Conservation (phyloP, 1,140 invertebrate genomes). For the Alviniconcha marisindica region DNA sequence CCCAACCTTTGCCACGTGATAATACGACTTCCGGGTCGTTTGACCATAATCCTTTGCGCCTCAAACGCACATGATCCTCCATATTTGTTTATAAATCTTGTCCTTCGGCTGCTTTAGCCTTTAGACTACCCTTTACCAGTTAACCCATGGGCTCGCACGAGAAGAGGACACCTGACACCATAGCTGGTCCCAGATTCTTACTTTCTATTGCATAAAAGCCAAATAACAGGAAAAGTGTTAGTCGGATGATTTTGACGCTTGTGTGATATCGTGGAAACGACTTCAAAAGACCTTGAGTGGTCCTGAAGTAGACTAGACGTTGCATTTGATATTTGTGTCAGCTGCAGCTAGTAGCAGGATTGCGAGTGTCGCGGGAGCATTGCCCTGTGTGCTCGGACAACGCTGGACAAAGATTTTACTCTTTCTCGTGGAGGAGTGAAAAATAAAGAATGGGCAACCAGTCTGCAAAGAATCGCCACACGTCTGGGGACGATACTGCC, state of each 20-base stretch:
- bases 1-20: slow-evolving; percentile 18
- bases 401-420: neutral
- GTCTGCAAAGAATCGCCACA: slow-evolving; percentile 61
- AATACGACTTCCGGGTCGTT: neutral
- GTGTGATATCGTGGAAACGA: neutral
- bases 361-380: neutral
- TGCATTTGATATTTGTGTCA: neutral
- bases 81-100: slow-evolving; percentile 49
- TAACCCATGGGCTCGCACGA: neutral
- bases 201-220: neutral
- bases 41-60: slow-evolving; percentile 39
- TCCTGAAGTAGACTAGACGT: neutral
- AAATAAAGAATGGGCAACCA: slow-evolving; percentile 7
- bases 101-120: no score
- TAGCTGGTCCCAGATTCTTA: neutral
- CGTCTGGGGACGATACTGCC: slow-evolving; percentile 67
- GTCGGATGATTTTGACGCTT: neutral
- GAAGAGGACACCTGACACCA: neutral
- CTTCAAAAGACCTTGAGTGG: slow-evolving; percentile 31
- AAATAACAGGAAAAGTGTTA: neutral
- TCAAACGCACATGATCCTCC: slow-evolving; percentile 49
- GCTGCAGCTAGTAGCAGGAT: neutral
- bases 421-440: neutral
- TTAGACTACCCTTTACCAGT: no score
- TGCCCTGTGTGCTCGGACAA: neutral